Evolutionary conservation across 1,140 invertebrate species (phyloP).

Genomic region (Nasonia longicornis): DNA sequence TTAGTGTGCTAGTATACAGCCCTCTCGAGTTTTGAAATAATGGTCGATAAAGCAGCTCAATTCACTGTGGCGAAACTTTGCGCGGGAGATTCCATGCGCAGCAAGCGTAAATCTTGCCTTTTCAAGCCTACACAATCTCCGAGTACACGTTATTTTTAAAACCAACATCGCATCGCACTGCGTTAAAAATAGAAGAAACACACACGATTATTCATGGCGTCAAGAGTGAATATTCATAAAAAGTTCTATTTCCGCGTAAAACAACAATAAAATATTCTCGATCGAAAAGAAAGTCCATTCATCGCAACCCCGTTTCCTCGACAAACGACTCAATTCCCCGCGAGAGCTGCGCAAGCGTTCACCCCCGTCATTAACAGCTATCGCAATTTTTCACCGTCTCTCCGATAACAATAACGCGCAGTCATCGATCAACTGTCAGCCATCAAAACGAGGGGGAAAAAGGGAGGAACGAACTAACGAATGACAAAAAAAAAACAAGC

Average conservation of each 20-base stretch:
- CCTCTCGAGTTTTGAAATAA: not conserved
- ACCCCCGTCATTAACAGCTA: not conserved
- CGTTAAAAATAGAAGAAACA: not conserved
- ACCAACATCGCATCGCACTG: too few relatives aligned
- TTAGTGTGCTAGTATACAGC: too few relatives aligned
- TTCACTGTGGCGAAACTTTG: not conserved
- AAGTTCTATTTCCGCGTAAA: not conserved
- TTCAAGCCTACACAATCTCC: not conserved
- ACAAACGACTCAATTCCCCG: constrained; percentile 6
- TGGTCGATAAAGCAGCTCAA: not conserved
- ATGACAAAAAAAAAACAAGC: not conserved
- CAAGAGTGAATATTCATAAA: too few relatives aligned
- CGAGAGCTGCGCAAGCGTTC: not conserved
- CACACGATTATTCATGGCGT: not conserved
- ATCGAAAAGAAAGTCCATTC: not conserved
- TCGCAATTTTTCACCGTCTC: not conserved
- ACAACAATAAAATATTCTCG: too few relatives aligned
- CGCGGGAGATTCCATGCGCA: too few relatives aligned
- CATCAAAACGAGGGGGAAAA: too few relatives aligned
- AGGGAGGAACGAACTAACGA: not conserved
- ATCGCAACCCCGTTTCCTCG: not conserved
- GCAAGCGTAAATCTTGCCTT: not conserved
- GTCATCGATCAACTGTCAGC: not conserved
- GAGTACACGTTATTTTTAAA: too few relatives aligned
- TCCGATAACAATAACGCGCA: not conserved